Evolutionary conservation across 1,140 invertebrate genomes (phyloP).

Genomic region (Mactra quadrangularis): DNA sequence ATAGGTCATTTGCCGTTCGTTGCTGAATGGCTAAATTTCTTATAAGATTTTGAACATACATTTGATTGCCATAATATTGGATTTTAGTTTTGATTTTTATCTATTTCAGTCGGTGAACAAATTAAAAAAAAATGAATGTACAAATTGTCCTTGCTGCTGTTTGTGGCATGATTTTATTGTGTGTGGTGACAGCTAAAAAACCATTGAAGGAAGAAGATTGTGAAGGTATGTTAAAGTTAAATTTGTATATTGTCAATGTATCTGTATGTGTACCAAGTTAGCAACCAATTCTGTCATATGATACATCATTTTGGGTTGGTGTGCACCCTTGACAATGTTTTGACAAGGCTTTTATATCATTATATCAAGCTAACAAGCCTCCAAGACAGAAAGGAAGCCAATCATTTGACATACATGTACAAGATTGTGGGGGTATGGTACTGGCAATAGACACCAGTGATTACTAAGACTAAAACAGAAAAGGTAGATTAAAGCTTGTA

Average conservation of each 20-base stretch:
- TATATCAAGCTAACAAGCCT: not conserved
- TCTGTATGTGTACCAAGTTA: not conserved
- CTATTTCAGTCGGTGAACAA: too few relatives aligned
- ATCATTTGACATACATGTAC: too few relatives aligned
- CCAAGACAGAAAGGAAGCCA: not conserved
- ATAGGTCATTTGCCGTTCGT: not conserved
- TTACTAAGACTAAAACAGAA: too few relatives aligned
- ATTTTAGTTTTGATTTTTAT: too few relatives aligned
- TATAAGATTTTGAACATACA: not conserved
- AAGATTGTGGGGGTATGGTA: too few relatives aligned
- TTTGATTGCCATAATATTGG: not conserved
- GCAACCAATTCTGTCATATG: not conserved
- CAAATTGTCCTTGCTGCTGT: not conserved
- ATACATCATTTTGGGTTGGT: not conserved
- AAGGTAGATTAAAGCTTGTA: too few relatives aligned
- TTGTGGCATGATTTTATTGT: slow-evolving; percentile 10
- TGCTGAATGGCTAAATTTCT: slow-evolving; percentile 25
- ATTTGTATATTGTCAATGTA: not conserved
- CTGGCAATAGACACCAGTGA: too few relatives aligned
- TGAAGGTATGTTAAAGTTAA: slow-evolving; percentile 81
- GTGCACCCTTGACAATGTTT: not conserved
- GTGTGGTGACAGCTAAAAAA: slow-evolving; percentile 39
- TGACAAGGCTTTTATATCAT: not conserved
- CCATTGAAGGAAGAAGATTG: slow-evolving; percentile 82
- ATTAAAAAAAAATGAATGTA: not conserved